A percentile compares a stretch with the other conserved stretches of the same genome.
Evolutionary conservation across 64 coral and sea anemone species (phyloP).

Genomic region (Cladopsammia gracilis): DNA sequence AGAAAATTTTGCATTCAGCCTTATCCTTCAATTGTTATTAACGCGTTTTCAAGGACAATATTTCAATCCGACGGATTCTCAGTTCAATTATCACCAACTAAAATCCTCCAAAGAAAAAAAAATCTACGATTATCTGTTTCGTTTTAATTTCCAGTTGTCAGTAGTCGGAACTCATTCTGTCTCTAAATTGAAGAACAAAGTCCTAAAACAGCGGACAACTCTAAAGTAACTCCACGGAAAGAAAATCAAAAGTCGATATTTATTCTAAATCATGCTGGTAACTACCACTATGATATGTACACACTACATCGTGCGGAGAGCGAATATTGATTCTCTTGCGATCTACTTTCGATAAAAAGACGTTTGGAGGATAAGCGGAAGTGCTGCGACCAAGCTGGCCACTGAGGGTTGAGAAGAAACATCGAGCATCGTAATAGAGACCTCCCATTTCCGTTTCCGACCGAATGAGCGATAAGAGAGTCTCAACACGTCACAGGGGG

Average conservation of each 20-base stretch:
- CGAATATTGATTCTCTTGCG: conserved; percentile 22
- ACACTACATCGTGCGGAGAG: not conserved
- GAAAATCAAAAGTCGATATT: not conserved
- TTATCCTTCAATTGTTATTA: not conserved
- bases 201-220: not conserved
- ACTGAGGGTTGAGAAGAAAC: conserved; percentile 23
- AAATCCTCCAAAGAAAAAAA: conserved; percentile 11
- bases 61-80: conserved; percentile 24
- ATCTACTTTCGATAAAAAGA: conserved; percentile 8
- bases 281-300: not conserved
- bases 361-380: conserved; percentile 35
- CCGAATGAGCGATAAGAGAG: conserved; percentile 27
- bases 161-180: not conserved
- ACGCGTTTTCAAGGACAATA: not conserved
- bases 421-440: conserved; percentile 26
- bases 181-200: not conserved
- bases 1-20: not conserved
- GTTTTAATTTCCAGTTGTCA: conserved; percentile 18
- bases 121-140: conserved; percentile 29
- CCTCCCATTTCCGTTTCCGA: conserved; percentile 62
- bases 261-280: not conserved
- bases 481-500: conserved; percentile 38
- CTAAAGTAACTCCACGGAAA: not conserved
- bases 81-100: conserved; percentile 35
- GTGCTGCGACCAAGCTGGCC: conserved; percentile 11